phyloP scores from a whole-genome alignment of 2,888 invertebrate species.

The Drosophila birchii region DNA sequence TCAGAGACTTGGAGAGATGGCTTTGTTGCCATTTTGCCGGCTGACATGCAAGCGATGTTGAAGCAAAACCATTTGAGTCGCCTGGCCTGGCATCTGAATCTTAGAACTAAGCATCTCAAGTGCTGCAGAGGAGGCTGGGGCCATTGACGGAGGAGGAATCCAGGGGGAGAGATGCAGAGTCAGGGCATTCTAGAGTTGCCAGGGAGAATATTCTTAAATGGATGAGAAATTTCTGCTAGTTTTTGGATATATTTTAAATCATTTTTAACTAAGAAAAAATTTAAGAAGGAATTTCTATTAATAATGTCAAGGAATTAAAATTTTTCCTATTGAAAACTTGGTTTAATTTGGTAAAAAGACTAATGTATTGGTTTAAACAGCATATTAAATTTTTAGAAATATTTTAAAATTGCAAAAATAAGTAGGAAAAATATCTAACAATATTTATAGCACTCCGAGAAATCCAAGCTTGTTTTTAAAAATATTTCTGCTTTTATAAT shows the following conservation, averaged over 20 bases:
- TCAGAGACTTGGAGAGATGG: conserved; percentile 45
- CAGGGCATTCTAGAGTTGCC: conserved; percentile 18
- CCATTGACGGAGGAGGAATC: neutral
- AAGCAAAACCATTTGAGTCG: conserved; percentile 44
- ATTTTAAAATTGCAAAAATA: neutral
- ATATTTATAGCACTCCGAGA: neutral
- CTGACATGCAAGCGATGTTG: conserved; percentile 51
- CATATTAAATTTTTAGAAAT: neutral
- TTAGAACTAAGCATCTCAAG: conserved; percentile 42
- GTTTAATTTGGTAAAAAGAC: neutral
- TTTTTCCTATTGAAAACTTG: neutral
- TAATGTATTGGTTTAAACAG: too few species aligned
- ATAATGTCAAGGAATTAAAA: too few species aligned
- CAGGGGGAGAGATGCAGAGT: neutral
- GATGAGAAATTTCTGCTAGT: neutral
- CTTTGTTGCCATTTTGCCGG: conserved; percentile 73
- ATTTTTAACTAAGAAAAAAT: neutral
- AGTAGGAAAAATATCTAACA: fast-evolving
- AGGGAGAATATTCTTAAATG: neutral
- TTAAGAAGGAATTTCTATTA: neutral
- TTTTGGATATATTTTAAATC: neutral
- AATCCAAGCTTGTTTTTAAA: neutral
- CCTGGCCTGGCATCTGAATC: conserved; percentile 16
- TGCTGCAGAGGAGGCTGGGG: conserved; percentile 19
- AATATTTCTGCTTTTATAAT: neutral